These are phyloP conservation scores for Centroberyx gerrardi DNA, from an alignment of 2,797 vertebrate genomes.

Conservation along the genomic window DNA sequence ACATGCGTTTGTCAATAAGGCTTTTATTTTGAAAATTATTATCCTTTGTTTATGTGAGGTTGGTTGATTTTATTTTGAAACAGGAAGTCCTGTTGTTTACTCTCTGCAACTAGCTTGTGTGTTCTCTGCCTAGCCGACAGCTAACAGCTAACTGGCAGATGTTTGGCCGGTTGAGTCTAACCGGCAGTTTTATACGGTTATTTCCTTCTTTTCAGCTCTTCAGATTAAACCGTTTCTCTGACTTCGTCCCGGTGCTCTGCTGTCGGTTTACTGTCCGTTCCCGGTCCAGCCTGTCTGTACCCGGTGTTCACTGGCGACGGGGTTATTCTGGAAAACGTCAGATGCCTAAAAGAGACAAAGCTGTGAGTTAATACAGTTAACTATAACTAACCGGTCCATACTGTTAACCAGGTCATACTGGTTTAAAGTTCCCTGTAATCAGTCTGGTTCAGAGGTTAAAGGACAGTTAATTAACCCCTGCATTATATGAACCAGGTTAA, in stretches of 20 bases:
- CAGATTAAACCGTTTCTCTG: neutral
- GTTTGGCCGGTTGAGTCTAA: neutral
- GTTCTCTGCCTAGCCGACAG: neutral
- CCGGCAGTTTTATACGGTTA: accelerated
- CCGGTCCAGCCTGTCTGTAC: neutral
- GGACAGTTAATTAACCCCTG: no score
- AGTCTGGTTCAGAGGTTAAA: no score
- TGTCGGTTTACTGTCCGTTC: neutral
- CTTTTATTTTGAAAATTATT: constrained; percentile 5
- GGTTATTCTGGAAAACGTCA: neutral
- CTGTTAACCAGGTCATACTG: no score
- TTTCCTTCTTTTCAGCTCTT: neutral
- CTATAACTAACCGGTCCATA: no score
- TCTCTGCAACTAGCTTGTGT: neutral
- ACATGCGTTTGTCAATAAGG: no score
- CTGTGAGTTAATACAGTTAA: constrained; percentile 25
- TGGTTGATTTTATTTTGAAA: constrained; percentile 31
- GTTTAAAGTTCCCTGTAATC: no score
- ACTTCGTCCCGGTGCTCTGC: neutral
- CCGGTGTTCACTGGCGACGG: neutral
- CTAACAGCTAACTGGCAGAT: constrained; percentile 26
- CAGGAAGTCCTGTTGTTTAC: constrained; percentile 44
- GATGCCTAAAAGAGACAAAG: constrained; percentile 68
- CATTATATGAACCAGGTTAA: no score
- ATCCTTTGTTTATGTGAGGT: neutral